A percentile compares a stretch with the other conserved stretches of the same genome.
phyloP scores from a whole-genome alignment of 1,140 invertebrate genomes.

The Sinonovacula constricta region DNA sequence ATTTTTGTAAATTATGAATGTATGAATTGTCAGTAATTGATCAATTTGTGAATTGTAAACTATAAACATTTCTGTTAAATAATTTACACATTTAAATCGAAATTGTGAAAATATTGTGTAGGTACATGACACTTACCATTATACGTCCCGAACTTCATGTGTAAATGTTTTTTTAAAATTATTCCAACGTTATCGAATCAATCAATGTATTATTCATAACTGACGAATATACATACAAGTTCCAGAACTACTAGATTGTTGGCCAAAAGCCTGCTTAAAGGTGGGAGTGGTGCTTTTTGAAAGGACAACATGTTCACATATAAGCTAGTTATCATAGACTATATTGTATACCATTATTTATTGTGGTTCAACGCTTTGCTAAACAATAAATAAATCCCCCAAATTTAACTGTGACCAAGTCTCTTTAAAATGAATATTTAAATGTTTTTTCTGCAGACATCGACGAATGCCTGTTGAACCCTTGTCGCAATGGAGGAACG shows the following conservation, averaged over 20 bases:
- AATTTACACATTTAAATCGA: too few relatives aligned
- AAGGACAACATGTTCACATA: background rate
- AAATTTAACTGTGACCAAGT: too few relatives aligned
- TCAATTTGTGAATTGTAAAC: background rate
- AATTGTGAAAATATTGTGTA: too few relatives aligned
- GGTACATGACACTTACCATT: too few relatives aligned
- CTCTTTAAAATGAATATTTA: background rate
- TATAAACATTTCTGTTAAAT: too few relatives aligned
- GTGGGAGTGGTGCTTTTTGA: background rate
- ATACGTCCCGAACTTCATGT: too few relatives aligned
- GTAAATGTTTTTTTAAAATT: too few relatives aligned
- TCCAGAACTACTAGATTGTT: too few relatives aligned
- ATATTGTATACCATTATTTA: background rate
- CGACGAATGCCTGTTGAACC: slow-evolving; percentile 15
- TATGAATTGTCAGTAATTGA: background rate
- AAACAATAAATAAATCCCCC: too few relatives aligned
- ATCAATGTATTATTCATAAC: too few relatives aligned
- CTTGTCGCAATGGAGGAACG: slow-evolving; percentile 27
- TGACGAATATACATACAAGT: too few relatives aligned
- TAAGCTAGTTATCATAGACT: background rate
- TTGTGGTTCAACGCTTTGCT: background rate
- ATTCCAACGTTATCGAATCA: too few relatives aligned
- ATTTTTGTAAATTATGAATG: background rate
- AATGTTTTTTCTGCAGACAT: slow-evolving; percentile 6
- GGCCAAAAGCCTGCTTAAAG: background rate